Evolutionary conservation across 1,140 invertebrate genomes (phyloP).

Genomic region (Bombus sylvicola): DNA sequence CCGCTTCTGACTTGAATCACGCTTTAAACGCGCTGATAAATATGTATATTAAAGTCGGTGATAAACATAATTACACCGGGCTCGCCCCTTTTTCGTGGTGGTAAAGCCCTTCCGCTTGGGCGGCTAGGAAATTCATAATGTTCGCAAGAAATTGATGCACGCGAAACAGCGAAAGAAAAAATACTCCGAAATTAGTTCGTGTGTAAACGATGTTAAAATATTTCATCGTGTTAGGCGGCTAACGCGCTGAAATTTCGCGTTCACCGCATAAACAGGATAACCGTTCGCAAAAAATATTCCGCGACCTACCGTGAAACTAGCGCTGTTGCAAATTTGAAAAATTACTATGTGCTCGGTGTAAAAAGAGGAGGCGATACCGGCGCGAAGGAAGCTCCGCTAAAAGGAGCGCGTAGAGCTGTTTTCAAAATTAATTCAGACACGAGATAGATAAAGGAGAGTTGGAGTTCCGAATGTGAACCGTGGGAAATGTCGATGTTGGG

Average conservation of each 20-base stretch:
- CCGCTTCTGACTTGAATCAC: not conserved
- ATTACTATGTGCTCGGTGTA: not conserved
- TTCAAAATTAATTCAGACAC: not conserved
- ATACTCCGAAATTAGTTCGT: constrained; percentile 21
- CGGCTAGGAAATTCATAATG: not conserved
- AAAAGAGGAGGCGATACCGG: not conserved
- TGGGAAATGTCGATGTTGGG: not conserved
- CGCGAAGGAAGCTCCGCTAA: not conserved
- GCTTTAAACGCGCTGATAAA: constrained; percentile 28
- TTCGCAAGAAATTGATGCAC: constrained; percentile 21
- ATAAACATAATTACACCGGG: constrained; percentile 35
- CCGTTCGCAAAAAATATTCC: constrained; percentile 7
- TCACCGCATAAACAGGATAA: not conserved
- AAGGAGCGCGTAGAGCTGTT: not conserved
- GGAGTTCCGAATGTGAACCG: not conserved
- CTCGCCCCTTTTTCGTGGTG: not conserved
- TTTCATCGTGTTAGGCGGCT: constrained; percentile 12
- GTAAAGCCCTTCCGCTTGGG: not conserved
- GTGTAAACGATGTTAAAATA: constrained; percentile 18
- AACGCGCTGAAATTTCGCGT: constrained; percentile 5
- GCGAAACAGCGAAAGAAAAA: constrained; percentile 25
- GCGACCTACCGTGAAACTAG: not conserved
- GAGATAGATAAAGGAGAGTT: not conserved
- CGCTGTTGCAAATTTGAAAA: not conserved
- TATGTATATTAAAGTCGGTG: constrained; percentile 31